Evolutionary conservation across 2,888 invertebrate species (phyloP).

Genomic region (Melinopterus prodromus): DNA sequence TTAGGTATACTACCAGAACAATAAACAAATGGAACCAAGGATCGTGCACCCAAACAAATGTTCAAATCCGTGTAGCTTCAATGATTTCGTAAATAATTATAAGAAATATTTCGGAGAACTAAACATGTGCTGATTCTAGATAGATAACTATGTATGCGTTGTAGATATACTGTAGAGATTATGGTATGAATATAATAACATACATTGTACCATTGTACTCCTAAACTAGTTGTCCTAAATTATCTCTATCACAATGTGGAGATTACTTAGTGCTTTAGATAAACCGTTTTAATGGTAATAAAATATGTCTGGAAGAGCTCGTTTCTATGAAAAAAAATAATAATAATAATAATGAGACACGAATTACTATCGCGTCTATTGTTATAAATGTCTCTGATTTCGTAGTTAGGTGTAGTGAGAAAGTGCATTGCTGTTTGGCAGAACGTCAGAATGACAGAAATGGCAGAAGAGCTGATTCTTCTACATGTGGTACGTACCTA

Average conservation of each 20-base stretch:
- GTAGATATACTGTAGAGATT: not conserved
- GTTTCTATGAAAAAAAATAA: no score
- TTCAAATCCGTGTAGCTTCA: constrained; percentile 16
- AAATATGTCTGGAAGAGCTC: no score
- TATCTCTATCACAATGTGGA: not conserved
- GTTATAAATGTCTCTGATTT: no score
- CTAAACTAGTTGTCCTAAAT: no score
- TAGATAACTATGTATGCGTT: not conserved
- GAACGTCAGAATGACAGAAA: not conserved
- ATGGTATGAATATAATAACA: no score
- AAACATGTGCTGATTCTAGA: not conserved
- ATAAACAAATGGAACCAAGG: constrained; percentile 11
- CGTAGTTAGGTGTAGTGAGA: no score
- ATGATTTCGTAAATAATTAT: constrained; percentile 18
- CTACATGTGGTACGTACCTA: constrained; percentile 17
- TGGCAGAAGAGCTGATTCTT: constrained; percentile 9
- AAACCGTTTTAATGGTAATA: no score
- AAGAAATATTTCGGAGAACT: constrained; percentile 6
- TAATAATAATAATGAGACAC: no score
- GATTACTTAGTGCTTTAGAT: not conserved
- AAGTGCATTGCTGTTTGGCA: not conserved
- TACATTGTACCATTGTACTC: no score
- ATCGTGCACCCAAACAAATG: not conserved
- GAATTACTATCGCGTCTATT: no score
- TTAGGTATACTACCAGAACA: constrained; percentile 11